Conservation (phyloP, 30 jellyfish, hydroid and myxozoan species). For the Nemopilema nomurai region DNA sequence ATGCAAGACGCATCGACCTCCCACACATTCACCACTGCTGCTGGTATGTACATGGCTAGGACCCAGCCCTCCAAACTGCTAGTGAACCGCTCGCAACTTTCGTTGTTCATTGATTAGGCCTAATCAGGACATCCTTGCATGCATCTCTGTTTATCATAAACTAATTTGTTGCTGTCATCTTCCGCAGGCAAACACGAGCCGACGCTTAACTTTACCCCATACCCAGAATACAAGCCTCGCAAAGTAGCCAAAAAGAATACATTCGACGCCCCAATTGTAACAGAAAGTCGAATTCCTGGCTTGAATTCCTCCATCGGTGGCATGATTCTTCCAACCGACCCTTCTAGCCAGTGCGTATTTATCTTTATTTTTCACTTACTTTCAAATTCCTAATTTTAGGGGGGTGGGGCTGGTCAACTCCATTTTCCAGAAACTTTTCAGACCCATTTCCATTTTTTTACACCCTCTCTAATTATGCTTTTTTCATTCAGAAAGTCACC, state of each 20-base stretch:
- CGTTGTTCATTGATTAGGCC: no score
- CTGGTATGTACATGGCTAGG: no score
- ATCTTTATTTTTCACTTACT: not conserved
- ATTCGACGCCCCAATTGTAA: not conserved
- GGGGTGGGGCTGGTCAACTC: no score
- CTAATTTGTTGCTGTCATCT: no score
- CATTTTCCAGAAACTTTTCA: no score
- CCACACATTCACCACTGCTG: not conserved
- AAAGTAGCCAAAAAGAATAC: not conserved
- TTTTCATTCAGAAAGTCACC: not conserved
- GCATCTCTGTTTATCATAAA: no score
- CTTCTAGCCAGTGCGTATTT: conserved; percentile 8
- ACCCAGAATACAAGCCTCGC: conserved; percentile 28
- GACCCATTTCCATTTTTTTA: no score
- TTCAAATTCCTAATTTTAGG: no score
- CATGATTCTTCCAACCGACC: conserved; percentile 28
- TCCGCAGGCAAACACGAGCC: not conserved
- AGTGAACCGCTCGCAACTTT: no score
- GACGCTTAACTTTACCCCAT: conserved; percentile 12
- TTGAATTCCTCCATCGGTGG: conserved; percentile 23
- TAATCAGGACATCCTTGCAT: no score
- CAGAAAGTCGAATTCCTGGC: conserved; percentile 29
- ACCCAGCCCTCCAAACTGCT: no score
- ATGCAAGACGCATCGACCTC: not conserved
- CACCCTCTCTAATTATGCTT: no score